Conservation (phyloP, 1,140 invertebrate species). For the Drosophila lini region DNA sequence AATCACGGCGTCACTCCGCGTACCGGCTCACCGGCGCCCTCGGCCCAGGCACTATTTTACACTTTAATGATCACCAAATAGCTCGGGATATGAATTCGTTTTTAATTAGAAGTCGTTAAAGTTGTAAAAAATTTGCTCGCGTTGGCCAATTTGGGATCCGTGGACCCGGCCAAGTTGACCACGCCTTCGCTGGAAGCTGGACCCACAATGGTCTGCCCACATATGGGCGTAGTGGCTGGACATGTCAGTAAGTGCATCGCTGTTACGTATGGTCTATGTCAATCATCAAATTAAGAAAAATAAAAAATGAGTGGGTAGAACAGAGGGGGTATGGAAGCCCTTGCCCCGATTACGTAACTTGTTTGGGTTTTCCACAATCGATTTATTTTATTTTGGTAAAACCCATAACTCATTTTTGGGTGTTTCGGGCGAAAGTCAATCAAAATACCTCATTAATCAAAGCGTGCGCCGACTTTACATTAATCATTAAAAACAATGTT, state of each 20-base stretch:
- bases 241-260: slow-evolving; percentile 27
- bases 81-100: slow-evolving; percentile 72
- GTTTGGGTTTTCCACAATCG: slow-evolving; percentile 4
- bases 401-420: slow-evolving; percentile 18
- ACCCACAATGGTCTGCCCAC: slow-evolving; percentile 15
- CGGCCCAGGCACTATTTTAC: slow-evolving; percentile 63
- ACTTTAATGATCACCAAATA: slow-evolving; percentile 80
- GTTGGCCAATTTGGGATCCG: slow-evolving; percentile 44
- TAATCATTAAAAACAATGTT: slow-evolving; percentile 9
- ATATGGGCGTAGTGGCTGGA: slow-evolving; percentile 15
- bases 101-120: slow-evolving; percentile 82
- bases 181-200: slow-evolving; percentile 18
- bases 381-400: slow-evolving; percentile 2
- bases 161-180: slow-evolving; percentile 22
- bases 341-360: slow-evolving; percentile 5
- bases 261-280: slow-evolving; percentile 39
- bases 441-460: slow-evolving; percentile 27
- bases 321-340: neutral
- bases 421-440: slow-evolving; percentile 30
- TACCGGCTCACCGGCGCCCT: slow-evolving; percentile 11
- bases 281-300: slow-evolving; percentile 33
- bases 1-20: slow-evolving; percentile 67
- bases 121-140: slow-evolving; percentile 78
- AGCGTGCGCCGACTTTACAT: neutral
- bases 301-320: slow-evolving; percentile 5